Evolutionary conservation across 1,140 invertebrate species (phyloP).

Genomic region (Euglossa dilemma): DNA sequence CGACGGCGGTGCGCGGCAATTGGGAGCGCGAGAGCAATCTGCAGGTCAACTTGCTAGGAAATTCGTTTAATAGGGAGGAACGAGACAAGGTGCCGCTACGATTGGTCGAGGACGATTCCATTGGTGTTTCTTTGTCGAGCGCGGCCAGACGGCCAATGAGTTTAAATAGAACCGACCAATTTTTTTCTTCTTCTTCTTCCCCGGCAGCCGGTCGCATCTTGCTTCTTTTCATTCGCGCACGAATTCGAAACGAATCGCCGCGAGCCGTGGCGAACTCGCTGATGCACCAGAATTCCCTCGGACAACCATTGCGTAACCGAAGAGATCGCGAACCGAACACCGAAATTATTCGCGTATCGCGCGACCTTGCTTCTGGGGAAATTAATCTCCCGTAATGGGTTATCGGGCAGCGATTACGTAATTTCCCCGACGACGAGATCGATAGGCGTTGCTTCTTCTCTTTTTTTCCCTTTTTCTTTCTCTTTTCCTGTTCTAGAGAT

Average conservation of each 20-base stretch:
- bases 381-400: background rate
- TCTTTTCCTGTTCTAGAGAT: background rate
- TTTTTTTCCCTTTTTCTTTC: too few relatives aligned
- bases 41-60: slow-evolving; percentile 55
- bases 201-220: background rate
- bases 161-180: background rate
- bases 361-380: background rate
- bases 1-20: slow-evolving; percentile 32
- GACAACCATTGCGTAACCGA: background rate
- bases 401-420: slow-evolving; percentile 1
- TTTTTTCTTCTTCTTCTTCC: background rate
- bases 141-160: background rate
- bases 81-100: slow-evolving; percentile 25
- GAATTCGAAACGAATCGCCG: background rate
- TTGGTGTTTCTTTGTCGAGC: background rate
- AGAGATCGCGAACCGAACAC: background rate
- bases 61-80: slow-evolving; percentile 42
- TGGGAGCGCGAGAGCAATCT: slow-evolving; percentile 53
- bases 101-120: slow-evolving; percentile 23
- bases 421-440: background rate
- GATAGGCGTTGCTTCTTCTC: background rate
- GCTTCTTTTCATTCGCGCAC: background rate
- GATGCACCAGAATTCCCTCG: background rate
- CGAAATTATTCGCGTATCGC: background rate
- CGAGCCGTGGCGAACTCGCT: background rate